Conservation (phyloP, 2,113 vertebrate species). For the Strix aluco region DNA sequence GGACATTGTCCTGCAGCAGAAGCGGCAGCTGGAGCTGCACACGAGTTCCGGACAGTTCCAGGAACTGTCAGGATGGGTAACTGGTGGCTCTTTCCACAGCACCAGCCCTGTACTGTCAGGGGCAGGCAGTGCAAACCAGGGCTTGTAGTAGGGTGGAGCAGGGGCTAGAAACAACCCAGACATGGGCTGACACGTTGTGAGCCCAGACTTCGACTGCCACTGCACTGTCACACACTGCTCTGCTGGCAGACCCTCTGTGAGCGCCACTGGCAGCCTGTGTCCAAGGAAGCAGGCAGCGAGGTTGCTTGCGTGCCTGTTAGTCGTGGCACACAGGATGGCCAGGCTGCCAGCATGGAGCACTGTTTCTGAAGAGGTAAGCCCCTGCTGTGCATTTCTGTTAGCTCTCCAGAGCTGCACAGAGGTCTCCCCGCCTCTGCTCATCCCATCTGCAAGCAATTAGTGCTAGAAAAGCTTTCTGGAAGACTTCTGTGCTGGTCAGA, state of each 20-base stretch:
- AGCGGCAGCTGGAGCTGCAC: neutral
- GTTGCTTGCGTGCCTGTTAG: fast-evolving
- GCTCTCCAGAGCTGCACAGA: neutral
- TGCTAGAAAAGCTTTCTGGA: neutral
- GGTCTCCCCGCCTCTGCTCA: neutral
- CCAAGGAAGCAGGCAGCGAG: neutral
- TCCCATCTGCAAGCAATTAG: neutral
- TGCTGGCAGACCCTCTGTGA: neutral
- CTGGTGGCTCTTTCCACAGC: neutral
- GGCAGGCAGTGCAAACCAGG: neutral
- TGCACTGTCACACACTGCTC: neutral
- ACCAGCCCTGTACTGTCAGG: neutral
- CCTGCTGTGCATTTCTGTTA: neutral
- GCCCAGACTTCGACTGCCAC: neutral
- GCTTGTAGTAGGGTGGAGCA: neutral
- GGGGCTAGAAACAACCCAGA: neutral
- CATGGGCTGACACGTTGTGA: neutral
- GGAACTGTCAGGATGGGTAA: neutral
- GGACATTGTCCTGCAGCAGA: neutral
- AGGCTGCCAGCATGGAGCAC: neutral
- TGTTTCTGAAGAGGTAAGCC: neutral
- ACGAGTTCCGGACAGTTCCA: neutral
- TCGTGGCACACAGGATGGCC: neutral
- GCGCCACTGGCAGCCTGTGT: neutral
- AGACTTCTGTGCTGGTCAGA: neutral